Evolutionary conservation across 2,797 vertebrate species (phyloP).

Genomic region (Cuniculus paca): DNA sequence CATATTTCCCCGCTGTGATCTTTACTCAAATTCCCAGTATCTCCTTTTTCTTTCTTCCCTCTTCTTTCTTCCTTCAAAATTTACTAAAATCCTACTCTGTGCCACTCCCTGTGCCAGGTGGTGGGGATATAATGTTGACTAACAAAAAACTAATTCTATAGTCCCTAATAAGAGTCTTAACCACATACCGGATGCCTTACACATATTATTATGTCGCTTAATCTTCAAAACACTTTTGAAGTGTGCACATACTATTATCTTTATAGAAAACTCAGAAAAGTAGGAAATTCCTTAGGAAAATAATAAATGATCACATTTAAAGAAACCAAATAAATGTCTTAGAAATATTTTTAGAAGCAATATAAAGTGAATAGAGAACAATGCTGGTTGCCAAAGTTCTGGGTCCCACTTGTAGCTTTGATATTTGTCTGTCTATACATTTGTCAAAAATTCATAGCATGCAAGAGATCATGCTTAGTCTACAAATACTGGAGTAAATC

Average conservation of each 20-base stretch:
- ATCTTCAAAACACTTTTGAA: constrained; percentile 24
- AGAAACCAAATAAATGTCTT: neutral
- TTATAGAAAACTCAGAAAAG: neutral
- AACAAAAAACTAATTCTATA: neutral
- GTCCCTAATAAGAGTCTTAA: neutral
- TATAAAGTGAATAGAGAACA: neutral
- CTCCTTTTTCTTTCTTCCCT: neutral
- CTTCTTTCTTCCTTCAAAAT: neutral
- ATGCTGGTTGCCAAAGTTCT: neutral
- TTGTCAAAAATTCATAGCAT: neutral
- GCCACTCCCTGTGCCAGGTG: neutral
- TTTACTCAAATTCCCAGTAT: no score
- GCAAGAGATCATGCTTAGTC: neutral
- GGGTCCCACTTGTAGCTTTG: neutral
- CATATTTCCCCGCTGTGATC: no score
- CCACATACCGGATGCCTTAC: neutral
- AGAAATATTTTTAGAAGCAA: neutral
- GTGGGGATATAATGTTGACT: neutral
- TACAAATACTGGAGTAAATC: neutral
- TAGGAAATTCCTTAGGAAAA: neutral
- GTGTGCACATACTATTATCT: neutral
- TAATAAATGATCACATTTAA: neutral
- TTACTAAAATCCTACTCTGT: neutral
- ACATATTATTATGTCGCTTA: neutral
- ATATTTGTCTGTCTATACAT: neutral